Conservation (phyloP, 2,113 vertebrate genomes). For the Numida meleagris region DNA sequence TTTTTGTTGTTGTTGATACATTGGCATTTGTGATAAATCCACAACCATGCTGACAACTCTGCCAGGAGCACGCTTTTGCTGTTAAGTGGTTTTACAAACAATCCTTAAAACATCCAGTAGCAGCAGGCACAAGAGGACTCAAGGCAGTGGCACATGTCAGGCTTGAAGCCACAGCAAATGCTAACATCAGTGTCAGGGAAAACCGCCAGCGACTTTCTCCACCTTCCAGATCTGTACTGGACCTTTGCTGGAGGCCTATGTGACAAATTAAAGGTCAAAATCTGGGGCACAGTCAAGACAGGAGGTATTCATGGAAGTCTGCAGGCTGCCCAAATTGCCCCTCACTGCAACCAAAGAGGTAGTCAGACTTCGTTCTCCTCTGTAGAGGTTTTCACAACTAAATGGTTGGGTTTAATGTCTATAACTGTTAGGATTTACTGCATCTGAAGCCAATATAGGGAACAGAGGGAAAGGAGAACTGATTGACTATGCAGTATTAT, state of each 20-base stretch:
- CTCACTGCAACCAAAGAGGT: neutral
- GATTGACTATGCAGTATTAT: neutral
- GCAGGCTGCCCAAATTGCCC: neutral
- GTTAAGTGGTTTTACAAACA: conserved; percentile 23
- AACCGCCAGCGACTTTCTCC: conserved; percentile 17
- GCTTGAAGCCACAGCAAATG: conserved; percentile 3
- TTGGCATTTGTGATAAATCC: neutral
- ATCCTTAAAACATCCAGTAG: conserved; percentile 15
- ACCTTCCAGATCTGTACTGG: neutral
- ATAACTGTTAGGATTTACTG: neutral
- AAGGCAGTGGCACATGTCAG: neutral
- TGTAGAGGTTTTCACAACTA: neutral
- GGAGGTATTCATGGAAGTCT: neutral
- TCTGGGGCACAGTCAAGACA: neutral
- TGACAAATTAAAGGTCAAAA: conserved; percentile 47
- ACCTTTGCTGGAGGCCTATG: neutral
- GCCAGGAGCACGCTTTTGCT: neutral
- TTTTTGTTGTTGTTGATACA: neutral
- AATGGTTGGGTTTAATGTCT: neutral
- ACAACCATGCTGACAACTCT: neutral
- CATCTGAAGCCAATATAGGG: neutral
- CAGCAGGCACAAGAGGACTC: neutral
- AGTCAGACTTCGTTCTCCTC: neutral
- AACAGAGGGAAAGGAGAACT: neutral
- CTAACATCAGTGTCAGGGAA: neutral